Evolutionary conservation across 2,888 invertebrate genomes (phyloP), one percentile per base, ranked within the genome.

Genomic region (Marronus borbonicus): DNA sequence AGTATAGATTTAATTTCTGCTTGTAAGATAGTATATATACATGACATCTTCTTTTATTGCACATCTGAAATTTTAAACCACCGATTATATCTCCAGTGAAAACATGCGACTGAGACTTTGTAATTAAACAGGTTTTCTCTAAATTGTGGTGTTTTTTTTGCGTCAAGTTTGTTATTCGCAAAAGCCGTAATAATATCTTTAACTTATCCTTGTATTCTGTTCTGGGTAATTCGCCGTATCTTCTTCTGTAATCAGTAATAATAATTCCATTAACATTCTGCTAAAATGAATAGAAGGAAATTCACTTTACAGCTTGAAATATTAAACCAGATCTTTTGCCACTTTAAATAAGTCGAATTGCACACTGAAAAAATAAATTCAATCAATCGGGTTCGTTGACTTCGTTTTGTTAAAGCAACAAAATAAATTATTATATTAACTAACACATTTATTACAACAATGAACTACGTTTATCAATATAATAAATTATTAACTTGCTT

Each of bases 31-130:
- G n/a, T 3, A 12, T 58, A 31, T 12, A 12, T 58, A 31, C 36
- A 24, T 58, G 72, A 72, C 50, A 58, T 72, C 72, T 36, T 36
- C n/a, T 58, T 39, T 36, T 39, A 58, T 55, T 49, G 10, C 8
- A 31, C 49, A 70, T 70, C 5, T 58, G 72, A 72, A 72, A 72
- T 58, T 50, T 72, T 44, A 72, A 72, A 72, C 58, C 72, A 14
- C 20, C 58, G 58, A 60, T 39, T 72, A 20, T 55, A 72, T 72
- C 72, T 55, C n/a, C 49, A 69, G 50, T 17, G 28, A 14, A 17
- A 52, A 70, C 17, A 70, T 72, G 58, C 14, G 72, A 24, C 36
- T 3, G 12, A 4, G 28, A 1, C 20, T 58, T 39, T 36, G 36
- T 36, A 39, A 72, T 72, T 72, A 58, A 72, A 72, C 58, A 17